These are phyloP conservation scores for Onychostoma macrolepis DNA, from an alignment of 2,113 vertebrate genomes.

Conservation along the genomic window DNA sequence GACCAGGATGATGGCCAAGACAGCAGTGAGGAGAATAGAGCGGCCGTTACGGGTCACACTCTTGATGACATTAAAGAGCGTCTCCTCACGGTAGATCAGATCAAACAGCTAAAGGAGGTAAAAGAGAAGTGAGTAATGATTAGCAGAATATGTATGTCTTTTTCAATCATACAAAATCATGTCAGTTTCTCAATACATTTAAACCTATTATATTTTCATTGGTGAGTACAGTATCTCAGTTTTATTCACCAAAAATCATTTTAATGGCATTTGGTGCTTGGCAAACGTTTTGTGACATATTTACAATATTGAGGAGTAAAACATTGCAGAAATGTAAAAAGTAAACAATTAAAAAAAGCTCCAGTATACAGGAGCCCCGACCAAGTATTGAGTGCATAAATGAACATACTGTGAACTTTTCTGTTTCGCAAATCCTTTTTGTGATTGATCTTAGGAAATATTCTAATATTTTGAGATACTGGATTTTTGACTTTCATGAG, in stretches of 20 bases:
- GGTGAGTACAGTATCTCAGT: not conserved
- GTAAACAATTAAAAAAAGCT: not conserved
- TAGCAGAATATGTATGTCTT: not conserved
- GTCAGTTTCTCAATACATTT: not conserved
- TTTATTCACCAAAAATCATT: not conserved
- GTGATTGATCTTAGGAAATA: too few species aligned
- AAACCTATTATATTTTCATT: not conserved
- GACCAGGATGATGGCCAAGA: constrained; percentile 96
- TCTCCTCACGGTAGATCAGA: constrained; percentile 97
- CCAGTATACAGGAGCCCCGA: too few species aligned
- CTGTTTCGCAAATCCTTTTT: too few species aligned
- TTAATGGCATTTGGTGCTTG: not conserved
- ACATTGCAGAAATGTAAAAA: not conserved
- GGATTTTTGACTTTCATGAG: too few species aligned
- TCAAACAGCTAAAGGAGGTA: constrained; percentile 86
- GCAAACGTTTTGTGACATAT: not conserved
- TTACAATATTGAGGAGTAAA: too few species aligned
- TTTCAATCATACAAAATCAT: not conserved
- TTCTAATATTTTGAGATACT: too few species aligned
- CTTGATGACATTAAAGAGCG: constrained; percentile 97
- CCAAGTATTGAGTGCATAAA: too few species aligned
- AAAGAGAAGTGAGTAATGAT: not conserved
- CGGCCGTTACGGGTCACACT: constrained; percentile 96
- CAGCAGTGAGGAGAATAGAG: constrained; percentile 95
- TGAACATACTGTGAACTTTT: too few species aligned